Base-by-base conservation (phyloP, 2,888 invertebrate genomes). In the Argyra leucocephala region DNA sequence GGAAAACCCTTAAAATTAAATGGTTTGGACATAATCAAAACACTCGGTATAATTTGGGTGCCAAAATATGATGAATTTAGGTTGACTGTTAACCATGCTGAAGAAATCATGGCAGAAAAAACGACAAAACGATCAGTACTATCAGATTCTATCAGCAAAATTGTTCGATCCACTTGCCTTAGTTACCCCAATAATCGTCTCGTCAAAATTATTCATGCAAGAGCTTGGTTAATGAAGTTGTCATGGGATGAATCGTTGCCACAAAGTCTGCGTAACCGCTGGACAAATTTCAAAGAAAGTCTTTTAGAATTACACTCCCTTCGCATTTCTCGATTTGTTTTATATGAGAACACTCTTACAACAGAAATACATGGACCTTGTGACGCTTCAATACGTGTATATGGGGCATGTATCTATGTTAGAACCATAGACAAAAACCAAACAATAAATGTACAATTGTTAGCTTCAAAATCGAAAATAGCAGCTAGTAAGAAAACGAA, bases 161-260 rank as follows among this genome's bases (percentile, higher is more conserved):
- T 24, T 70, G 15, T 70, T 66, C 37, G 68, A 70, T 37, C 69
- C 70, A 1, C 37, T 66, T 37, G 69, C 68, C 0, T 61, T 67
- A n/a, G 57, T 70, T 9, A 63, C 66, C 10, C 70, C 70, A 18
- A 37, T 68, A 0, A 63, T 66, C 3, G 64, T 70, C 9, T 59
- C 12, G 10, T 66, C 62, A 1, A 69, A 69, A 63, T 66, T 67
- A 7, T 36, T 69, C 0, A 65, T 70, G 57, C 67, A 69, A 37
- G 62, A 67, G 18, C n/a, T 69, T 69, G 68, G 69, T 21, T 57
- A 9, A 9, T 7, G n/a, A n/a, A n/a, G n/a, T n/a, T n/a, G n/a
- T n/a, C n/a, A n/a, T n/a, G n/a, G n/a, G n/a, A n/a, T n/a, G n/a
- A n/a, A n/a, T n/a, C n/a, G n/a, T n/a, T 68, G 10, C 68, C 67